Base-by-base conservation (phyloP, 2,113 vertebrate species). In the Paedocypris sp. region DNA sequence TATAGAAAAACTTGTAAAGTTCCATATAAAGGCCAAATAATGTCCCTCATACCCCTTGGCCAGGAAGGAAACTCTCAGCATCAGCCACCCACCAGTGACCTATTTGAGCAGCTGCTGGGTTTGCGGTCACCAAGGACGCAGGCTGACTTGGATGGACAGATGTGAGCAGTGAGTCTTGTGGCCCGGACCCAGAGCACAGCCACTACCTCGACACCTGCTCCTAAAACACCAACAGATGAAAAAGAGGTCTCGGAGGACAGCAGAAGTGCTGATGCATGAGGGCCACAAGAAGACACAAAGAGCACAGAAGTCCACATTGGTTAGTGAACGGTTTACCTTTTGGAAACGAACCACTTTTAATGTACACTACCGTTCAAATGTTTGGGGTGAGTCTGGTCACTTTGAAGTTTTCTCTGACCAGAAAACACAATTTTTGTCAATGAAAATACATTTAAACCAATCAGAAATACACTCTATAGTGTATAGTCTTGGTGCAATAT, bases 51-150 rank as follows among this genome's bases (percentile, higher is more conserved):
- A 35, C 61, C 28, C 42, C 41, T 51, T 23, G 35, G 58, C 36
- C 42, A 18, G 28, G 15, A 49, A 29, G 38, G 39, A 68, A 50
- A 12, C 10, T 16, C 31, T 38, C 31, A 59, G 32, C 47, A 31
- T 56, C 23, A 43, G 52, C 53, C 48, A 19, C 18, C 56, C 52
- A 70, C 60, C 51, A 63, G 28, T 67, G 63, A 71, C 60, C 64
- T 67, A 67, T 63, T 63, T 71, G 69, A 71, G 56, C 69, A 67
- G 69, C 64, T 71, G 69, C 43, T 63, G 45, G 50, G 28, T 67
- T 46, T 16, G 50, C 15, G 25, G 46, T 71, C 51, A 53, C 46
- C 33, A 39, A 62, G 53, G 63, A 58, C 64, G 33, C 15, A 36
- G 46, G 59, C 59, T 58, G 36, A 65, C 46, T 59, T 60, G 66